phyloP scores from a whole-genome alignment of 2,113 vertebrate genomes.

The Megaptera novaeangliae region DNA sequence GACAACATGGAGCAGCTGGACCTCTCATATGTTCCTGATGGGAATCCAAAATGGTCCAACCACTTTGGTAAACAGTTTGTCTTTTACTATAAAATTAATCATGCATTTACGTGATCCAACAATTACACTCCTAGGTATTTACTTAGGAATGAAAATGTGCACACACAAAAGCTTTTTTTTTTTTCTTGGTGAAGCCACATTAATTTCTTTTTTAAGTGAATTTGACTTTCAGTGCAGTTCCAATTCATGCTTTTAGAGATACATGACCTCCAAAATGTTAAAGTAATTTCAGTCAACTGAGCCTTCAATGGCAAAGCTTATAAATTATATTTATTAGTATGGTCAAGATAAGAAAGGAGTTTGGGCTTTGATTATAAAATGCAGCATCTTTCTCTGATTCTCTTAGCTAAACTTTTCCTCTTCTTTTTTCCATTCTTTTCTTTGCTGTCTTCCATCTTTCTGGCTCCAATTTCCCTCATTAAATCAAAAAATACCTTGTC shows the following conservation, averaged over 20 bases:
- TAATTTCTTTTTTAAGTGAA: conserved; percentile 79
- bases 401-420: conserved; percentile 98
- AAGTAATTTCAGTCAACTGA: conserved; percentile 84
- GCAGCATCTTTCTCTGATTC: conserved; percentile 98
- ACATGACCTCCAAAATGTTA: conserved; percentile 83
- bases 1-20: neutral
- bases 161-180: neutral
- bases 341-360: conserved; percentile 79
- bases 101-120: neutral
- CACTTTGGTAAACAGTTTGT: neutral
- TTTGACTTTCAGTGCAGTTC: conserved; percentile 83
- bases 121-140: neutral
- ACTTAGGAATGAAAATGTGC: neutral
- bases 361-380: conserved; percentile 94
- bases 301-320: conserved; percentile 84
- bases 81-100: neutral
- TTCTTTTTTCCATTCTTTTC: conserved; percentile 99
- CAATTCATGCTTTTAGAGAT: conserved; percentile 86
- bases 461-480: conserved; percentile 98
- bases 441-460: conserved; percentile 99
- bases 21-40: neutral
- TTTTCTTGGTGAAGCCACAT: conserved; percentile 79
- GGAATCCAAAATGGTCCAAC: neutral
- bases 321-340: conserved; percentile 87
- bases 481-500: conserved; percentile 97